Conservation (phyloP, 2,797 vertebrate species). For the Tokudaia tokunoshimensis region DNA sequence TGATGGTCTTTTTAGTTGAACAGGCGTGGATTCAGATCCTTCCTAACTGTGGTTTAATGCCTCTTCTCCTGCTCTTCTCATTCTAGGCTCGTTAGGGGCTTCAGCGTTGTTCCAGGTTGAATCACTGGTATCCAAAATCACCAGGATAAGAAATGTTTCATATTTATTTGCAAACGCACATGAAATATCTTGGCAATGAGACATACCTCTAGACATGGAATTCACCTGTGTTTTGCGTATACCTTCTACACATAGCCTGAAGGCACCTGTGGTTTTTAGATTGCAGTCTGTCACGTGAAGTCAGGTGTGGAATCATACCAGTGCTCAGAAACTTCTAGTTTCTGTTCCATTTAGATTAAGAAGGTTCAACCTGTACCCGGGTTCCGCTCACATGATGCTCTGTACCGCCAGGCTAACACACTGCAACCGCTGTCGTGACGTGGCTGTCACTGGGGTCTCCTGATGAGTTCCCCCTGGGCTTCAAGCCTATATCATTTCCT, state of each 20-base stretch:
- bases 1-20: background rate
- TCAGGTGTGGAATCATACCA: background rate
- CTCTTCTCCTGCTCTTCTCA: background rate
- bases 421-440: background rate
- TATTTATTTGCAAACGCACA: background rate
- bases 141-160: background rate
- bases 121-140: background rate
- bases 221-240: background rate
- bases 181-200: background rate
- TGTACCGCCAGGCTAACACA: background rate
- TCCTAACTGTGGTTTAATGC: background rate
- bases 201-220: background rate
- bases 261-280: background rate
- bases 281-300: background rate
- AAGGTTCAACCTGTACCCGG: fast-evolving
- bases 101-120: background rate
- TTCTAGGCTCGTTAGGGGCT: background rate
- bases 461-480: background rate
- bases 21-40: background rate
- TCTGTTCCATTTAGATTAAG: background rate
- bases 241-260: background rate
- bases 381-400: background rate
- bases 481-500: background rate
- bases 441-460: background rate
- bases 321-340: background rate